Evolutionary conservation across 2,797 vertebrate species (phyloP).

Genomic region (Pampus argenteus): DNA sequence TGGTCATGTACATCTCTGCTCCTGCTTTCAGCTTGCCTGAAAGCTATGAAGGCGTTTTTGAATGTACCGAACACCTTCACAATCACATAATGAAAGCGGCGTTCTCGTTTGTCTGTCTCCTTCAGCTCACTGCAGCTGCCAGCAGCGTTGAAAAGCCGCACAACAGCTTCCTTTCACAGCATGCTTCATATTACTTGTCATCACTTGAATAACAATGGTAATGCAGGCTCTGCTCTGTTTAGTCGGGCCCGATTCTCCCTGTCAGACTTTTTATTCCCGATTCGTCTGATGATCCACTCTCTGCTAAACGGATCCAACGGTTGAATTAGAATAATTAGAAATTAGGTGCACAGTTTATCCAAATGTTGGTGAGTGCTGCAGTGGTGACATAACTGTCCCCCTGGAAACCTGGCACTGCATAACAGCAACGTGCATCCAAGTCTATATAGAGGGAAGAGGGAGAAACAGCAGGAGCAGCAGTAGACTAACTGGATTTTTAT

Average conservation of each 20-base stretch:
- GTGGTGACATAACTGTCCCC: constrained; percentile 62
- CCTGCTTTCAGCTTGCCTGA: constrained; percentile 31
- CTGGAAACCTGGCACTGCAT: constrained; percentile 57
- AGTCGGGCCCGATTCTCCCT: constrained; percentile 7
- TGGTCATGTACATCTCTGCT: constrained; percentile 7
- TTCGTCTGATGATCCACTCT: constrained; percentile 44
- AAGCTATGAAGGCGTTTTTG: constrained; percentile 18
- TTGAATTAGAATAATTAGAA: constrained; percentile 30
- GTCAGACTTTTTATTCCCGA: constrained; percentile 6
- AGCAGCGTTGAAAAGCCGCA: constrained; percentile 34
- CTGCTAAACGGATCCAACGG: constrained; percentile 35
- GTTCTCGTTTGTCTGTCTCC: constrained; percentile 38
- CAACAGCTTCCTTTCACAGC: constrained; percentile 24
- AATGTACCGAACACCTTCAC: constrained; percentile 37
- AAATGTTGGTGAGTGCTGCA: constrained; percentile 52
- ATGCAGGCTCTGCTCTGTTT: constrained; percentile 36
- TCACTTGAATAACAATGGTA: constrained; percentile 37
- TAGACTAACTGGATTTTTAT: constrained; percentile 61
- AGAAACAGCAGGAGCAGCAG: constrained; percentile 26
- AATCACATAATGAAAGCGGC: constrained; percentile 35
- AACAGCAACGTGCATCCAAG: constrained; percentile 42
- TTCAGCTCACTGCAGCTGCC: constrained; percentile 30
- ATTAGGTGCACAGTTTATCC: constrained; percentile 3
- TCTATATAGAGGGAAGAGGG: constrained; percentile 27
- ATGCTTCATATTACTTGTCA: constrained; percentile 39